Percentiles rank a stretch among this genome's conserved stretches.
Evolutionary conservation across 2,888 invertebrate genomes (phyloP).

Genomic region (Chalcosyrphus nemorum): DNA sequence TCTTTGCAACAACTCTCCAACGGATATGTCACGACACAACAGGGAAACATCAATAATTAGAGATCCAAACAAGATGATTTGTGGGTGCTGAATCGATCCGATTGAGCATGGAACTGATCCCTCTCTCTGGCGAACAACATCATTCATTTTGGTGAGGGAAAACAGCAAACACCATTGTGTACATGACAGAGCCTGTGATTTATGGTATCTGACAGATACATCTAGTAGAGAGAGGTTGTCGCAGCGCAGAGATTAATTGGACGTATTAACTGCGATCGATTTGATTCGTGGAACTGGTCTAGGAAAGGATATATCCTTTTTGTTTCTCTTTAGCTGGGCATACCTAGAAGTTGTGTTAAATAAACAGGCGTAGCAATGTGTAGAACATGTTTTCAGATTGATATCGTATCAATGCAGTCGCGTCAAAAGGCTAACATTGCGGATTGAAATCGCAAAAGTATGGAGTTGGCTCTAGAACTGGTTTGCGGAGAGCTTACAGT

Average conservation of each 20-base stretch:
- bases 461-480: too few species aligned
- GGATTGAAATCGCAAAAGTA: constrained; percentile 27
- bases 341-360: constrained; percentile 35
- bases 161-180: constrained; percentile 40
- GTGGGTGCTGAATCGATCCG: constrained; percentile 63
- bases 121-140: constrained; percentile 55
- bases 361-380: constrained; percentile 40
- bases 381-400: constrained; percentile 55
- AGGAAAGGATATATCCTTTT: constrained; percentile 49
- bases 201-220: constrained; percentile 71
- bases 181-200: constrained; percentile 66
- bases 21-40: constrained; percentile 70
- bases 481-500: too few species aligned
- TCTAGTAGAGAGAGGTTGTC: constrained; percentile 62
- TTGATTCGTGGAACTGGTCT: constrained; percentile 49
- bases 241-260: constrained; percentile 66
- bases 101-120: constrained; percentile 38
- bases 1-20: constrained; percentile 36
- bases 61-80: constrained; percentile 70
- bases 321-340: not conserved
- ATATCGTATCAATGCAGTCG: constrained; percentile 37
- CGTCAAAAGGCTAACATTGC: not conserved
- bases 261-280: constrained; percentile 65
- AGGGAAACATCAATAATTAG: constrained; percentile 70
- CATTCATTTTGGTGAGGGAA: constrained; percentile 54